Evolutionary conservation across 1,140 invertebrate genomes (phyloP).

Genomic region (Acyrthosiphon pisum): DNA sequence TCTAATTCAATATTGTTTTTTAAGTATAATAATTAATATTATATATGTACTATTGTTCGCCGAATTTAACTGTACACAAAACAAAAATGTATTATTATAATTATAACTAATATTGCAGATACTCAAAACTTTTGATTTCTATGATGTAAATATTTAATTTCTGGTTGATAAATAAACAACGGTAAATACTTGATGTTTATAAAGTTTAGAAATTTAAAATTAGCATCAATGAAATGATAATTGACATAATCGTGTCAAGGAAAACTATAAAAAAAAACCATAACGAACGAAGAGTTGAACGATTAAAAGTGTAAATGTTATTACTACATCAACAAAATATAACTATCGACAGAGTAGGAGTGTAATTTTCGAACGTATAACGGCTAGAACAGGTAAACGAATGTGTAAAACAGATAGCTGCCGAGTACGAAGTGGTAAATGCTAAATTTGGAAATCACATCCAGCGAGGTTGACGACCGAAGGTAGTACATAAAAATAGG

Average conservation of each 20-base stretch:
- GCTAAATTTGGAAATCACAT: constrained; percentile 49
- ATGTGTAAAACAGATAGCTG: not conserved
- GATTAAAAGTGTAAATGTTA: not conserved
- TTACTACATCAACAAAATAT: not conserved
- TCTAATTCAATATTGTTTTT: not conserved
- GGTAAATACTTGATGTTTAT: not conserved
- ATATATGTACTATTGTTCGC: not conserved
- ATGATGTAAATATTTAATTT: not conserved
- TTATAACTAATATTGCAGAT: not conserved
- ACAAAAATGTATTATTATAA: not conserved
- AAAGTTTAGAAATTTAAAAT: not conserved
- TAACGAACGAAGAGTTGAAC: not conserved
- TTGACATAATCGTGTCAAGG: not conserved
- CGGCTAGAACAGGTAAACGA: not conserved
- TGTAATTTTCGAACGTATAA: not conserved
- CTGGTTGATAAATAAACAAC: not conserved
- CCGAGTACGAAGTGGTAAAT: not conserved
- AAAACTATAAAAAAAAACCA: not conserved
- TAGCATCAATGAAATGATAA: too few relatives aligned
- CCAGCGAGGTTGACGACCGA: constrained; percentile 53
- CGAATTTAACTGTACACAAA: not conserved
- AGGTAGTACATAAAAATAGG: constrained; percentile 46
- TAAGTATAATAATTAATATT: not conserved
- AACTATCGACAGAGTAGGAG: not conserved
- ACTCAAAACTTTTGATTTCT: not conserved